Conservation (phyloP, 2,888 invertebrate genomes). For the Acronicta alni region DNA sequence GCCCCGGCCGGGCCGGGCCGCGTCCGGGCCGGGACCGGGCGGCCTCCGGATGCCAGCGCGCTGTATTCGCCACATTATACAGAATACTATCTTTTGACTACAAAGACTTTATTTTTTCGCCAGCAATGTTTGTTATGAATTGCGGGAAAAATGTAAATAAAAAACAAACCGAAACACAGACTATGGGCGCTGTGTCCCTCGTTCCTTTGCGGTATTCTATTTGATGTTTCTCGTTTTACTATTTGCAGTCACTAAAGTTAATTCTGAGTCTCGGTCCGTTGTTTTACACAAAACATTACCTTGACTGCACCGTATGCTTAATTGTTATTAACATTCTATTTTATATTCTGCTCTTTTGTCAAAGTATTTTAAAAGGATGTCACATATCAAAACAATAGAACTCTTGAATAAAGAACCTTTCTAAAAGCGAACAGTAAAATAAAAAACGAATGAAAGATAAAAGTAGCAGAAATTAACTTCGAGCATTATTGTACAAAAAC, state of each 20-base stretch:
- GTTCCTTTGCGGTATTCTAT: background rate
- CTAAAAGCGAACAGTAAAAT: too few relatives aligned
- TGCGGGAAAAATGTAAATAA: background rate
- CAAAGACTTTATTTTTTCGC: background rate
- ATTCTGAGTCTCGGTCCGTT: background rate
- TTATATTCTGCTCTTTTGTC: background rate
- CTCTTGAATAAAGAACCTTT: too few relatives aligned
- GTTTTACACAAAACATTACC: background rate
- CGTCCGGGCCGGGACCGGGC: too few relatives aligned
- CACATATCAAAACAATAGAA: too few relatives aligned
- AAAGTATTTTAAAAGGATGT: background rate
- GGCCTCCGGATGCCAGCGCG: background rate
- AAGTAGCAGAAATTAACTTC: background rate
- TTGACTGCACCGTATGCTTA: background rate
- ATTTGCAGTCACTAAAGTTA: constrained; percentile 4
- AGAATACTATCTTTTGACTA: constrained; percentile 1
- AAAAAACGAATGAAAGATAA: too few relatives aligned
- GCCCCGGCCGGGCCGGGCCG: too few relatives aligned
- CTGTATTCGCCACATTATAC: background rate
- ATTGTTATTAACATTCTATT: background rate
- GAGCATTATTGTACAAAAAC: too few relatives aligned
- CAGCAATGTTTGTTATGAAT: constrained; percentile 4
- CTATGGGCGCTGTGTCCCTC: background rate
- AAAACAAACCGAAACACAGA: background rate
- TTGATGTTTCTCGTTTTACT: constrained; percentile 8